A percentile compares a stretch with the other conserved stretches of the same genome.
These are phyloP conservation scores for Drosophila triauraria DNA, from an alignment of 1,140 invertebrate species.

Conservation along the genomic window DNA sequence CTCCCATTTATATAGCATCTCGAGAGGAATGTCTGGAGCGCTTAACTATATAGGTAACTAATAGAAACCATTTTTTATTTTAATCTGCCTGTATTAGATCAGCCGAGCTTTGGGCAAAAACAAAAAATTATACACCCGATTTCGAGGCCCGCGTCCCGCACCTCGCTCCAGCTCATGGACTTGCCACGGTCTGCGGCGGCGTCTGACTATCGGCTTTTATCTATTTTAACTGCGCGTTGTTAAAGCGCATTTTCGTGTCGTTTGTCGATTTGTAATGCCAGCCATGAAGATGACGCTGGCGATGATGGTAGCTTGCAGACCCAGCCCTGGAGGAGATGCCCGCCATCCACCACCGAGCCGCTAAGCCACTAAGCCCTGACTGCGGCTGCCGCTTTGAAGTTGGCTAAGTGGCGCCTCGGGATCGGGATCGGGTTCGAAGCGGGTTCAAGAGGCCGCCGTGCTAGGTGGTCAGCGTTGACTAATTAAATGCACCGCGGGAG, in stretches of 20 bases:
- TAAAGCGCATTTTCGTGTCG: slow-evolving; percentile 85
- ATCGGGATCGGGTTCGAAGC: slow-evolving; percentile 17
- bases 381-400: slow-evolving; percentile 73
- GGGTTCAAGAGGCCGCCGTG: slow-evolving; percentile 75
- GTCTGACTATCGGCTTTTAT: slow-evolving; percentile 81
- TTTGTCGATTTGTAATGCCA: slow-evolving; percentile 84
- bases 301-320: slow-evolving; percentile 59
- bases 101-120: slow-evolving; percentile 32
- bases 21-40: slow-evolving; percentile 2
- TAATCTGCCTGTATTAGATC: slow-evolving; percentile 30
- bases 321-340: slow-evolving; percentile 23
- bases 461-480: slow-evolving; percentile 71
- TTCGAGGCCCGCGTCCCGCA: neutral
- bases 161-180: slow-evolving; percentile 2
- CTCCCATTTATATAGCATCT: neutral
- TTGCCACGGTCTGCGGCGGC: slow-evolving; percentile 50
- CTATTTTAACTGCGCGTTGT: slow-evolving; percentile 83
- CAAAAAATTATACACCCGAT: slow-evolving; percentile 37
- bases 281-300: slow-evolving; percentile 44
- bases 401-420: slow-evolving; percentile 75
- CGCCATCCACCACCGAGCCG: slow-evolving; percentile 12
- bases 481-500: slow-evolving; percentile 65
- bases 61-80: slow-evolving; percentile 44
- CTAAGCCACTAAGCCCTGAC: slow-evolving; percentile 18
- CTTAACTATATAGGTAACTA: slow-evolving; percentile 23